These are phyloP conservation scores for Hemicordylus capensis DNA, from an alignment of 2,113 vertebrate species.

Conservation along the genomic window DNA sequence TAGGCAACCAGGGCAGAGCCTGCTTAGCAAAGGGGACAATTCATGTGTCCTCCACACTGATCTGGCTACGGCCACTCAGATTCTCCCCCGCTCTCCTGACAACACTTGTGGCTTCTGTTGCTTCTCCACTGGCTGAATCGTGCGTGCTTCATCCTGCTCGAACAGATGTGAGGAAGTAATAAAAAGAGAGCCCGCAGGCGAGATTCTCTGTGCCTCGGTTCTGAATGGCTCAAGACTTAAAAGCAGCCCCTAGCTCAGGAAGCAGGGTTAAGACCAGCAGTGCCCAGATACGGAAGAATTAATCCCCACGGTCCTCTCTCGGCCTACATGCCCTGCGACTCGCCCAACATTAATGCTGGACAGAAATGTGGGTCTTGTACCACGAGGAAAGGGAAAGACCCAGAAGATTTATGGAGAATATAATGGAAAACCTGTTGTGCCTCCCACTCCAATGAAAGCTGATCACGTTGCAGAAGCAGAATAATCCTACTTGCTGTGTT, in stretches of 20 bases:
- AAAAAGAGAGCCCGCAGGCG: too few relatives aligned
- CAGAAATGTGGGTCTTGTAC: not conserved
- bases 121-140: not conserved
- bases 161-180: not conserved
- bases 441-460: not conserved
- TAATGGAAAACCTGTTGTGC: not conserved
- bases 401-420: not conserved
- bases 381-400: not conserved
- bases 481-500: not conserved
- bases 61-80: too few relatives aligned
- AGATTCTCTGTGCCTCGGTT: not conserved
- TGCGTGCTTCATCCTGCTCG: not conserved
- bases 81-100: not conserved
- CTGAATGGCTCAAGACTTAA: not conserved
- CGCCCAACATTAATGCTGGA: not conserved
- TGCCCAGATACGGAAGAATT: not conserved
- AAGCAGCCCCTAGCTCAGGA: too few relatives aligned
- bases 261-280: too few relatives aligned
- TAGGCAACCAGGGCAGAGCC: too few relatives aligned
- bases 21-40: too few relatives aligned
- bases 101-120: not conserved
- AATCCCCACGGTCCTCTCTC: not conserved
- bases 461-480: not conserved
- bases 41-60: too few relatives aligned
- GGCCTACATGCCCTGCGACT: not conserved